Evolutionary conservation across 2,797 vertebrate species (phyloP), one percentile per base, ranked within the genome.

Genomic region (Megalops cyprinoides): DNA sequence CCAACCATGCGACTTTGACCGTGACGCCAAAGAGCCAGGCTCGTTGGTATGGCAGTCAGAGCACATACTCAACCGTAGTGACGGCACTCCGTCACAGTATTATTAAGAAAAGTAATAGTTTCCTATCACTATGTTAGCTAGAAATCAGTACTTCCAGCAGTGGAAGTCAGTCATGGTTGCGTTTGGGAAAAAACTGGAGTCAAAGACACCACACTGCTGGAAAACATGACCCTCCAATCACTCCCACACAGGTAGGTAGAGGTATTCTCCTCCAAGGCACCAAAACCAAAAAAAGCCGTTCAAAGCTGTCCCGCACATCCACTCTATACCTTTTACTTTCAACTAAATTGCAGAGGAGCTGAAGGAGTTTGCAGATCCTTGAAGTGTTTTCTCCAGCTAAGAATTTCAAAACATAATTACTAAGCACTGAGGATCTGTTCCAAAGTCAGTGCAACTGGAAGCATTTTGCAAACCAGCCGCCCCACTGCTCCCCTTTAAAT

Each of bases 281-380:
- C 31, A 69, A 69, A 37, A 15, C 4, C 20, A 5, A 37, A 37
- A 37, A 69, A 39, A 25, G 4, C 14, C 6, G n/a, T n/a, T n/a
- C n/a, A n/a, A n/a, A n/a, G n/a, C n/a, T n/a, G n/a, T n/a, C n/a
- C n/a, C n/a, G n/a, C n/a, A n/a, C n/a, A n/a, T n/a, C n/a, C n/a
- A n/a, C n/a, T n/a, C n/a, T n/a, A n/a, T n/a, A n/a, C n/a, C n/a
- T 69, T 69, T 69, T 69, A 39, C 31, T 39, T 69, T 31, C 65
- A 8, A 20, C 18, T 37, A 69, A 69, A 69, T 69, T 37, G 15
- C 65, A 39, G 23, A 58, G 5, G 23, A 1, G 15, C 31, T 6
- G 15, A n/a, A n/a, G n/a, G n/a, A n/a, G 18, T 37, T 7, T 6
- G 65, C 12, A 69, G 20, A 69, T 1, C 10, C 65, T 69, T 69